Percentiles rank a stretch among this genome's conserved stretches.
Evolutionary conservation across 2,888 invertebrate species (phyloP).

Genomic region (Bellardia bayeri): DNA sequence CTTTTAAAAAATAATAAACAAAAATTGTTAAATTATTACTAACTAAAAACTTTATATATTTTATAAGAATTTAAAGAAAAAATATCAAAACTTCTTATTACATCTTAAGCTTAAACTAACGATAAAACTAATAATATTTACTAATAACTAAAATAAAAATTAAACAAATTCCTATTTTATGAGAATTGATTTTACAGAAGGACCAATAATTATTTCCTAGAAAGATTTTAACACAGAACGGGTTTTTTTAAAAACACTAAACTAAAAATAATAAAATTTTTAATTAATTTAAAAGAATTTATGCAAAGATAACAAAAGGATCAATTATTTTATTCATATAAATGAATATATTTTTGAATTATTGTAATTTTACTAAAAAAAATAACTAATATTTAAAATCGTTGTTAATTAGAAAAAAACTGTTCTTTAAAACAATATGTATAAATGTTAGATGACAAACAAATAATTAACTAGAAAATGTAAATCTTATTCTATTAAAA

Average conservation of each 20-base stretch:
- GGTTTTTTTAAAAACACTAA: conserved; percentile 35
- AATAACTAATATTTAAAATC: conserved; percentile 30
- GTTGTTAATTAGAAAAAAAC: conserved; percentile 56
- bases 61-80: not conserved
- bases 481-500: conserved; percentile 18
- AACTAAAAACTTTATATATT: not conserved
- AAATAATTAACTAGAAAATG: conserved; percentile 29
- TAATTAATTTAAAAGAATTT: conserved; percentile 35
- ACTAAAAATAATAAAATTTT: not conserved
- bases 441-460: conserved; percentile 65
- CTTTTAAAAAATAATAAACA: not conserved
- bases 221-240: conserved; percentile 48
- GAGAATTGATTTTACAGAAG: conserved; percentile 67
- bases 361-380: conserved; percentile 47
- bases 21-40: not conserved
- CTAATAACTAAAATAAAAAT: conserved; percentile 22
- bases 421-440: conserved; percentile 46
- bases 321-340: conserved; percentile 67
- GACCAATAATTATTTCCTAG: conserved; percentile 66
- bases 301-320: conserved; percentile 43
- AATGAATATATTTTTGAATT: conserved; percentile 58
- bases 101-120: conserved; percentile 22
- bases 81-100: conserved; percentile 30
- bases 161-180: conserved; percentile 33
- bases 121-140: conserved; percentile 8